phyloP scores from a whole-genome alignment of 2,113 vertebrate species.

The Fulica atra region DNA sequence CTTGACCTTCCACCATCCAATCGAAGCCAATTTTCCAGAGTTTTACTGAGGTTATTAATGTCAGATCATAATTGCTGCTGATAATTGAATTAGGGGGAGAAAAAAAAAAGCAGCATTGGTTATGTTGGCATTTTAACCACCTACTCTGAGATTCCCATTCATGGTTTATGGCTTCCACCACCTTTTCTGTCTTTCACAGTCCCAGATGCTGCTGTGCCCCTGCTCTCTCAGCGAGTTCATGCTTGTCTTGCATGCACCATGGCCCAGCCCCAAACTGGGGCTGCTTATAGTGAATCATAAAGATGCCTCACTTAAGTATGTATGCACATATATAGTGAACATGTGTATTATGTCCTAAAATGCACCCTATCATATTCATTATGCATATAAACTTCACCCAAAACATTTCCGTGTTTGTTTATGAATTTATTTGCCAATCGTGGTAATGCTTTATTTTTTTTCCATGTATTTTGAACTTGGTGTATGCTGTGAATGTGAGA shows the following conservation, averaged over 20 bases:
- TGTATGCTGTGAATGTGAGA: not conserved
- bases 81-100: not conserved
- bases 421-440: not conserved
- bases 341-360: not conserved
- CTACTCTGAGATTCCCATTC: not conserved
- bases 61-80: not conserved
- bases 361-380: not conserved
- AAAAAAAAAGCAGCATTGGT: not conserved
- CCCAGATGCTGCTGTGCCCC: fast-evolving
- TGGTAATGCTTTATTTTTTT: not conserved
- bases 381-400: not conserved
- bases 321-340: not conserved
- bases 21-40: not conserved
- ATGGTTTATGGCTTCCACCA: not conserved
- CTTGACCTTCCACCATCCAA: not conserved
- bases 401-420: not conserved
- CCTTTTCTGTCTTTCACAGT: not conserved
- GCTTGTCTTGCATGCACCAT: fast-evolving
- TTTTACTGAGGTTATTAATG: not conserved
- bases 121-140: not conserved
- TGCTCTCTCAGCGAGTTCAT: not conserved
- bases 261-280: not conserved
- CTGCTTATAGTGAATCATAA: not conserved
- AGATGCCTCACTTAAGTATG: not conserved
- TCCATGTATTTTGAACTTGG: not conserved